Conservation (phyloP, 2,797 vertebrate genomes). For the Chaenodraco wilsoni region DNA sequence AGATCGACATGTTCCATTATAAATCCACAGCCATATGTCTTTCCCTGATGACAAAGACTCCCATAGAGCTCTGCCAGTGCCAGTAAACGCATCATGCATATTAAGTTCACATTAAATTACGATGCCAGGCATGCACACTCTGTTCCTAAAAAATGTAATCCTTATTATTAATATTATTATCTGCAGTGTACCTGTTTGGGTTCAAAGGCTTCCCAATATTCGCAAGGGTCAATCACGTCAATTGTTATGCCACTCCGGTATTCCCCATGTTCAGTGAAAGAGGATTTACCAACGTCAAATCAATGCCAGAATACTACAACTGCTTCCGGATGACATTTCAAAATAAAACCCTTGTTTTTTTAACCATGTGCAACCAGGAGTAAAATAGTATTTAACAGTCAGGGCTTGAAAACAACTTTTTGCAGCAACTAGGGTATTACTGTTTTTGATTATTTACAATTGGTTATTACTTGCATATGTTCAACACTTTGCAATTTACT, state of each 20-base stretch:
- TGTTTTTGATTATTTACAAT: neutral
- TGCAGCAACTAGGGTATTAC: too few species aligned
- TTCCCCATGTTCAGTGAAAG: constrained; percentile 35
- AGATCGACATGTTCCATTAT: neutral
- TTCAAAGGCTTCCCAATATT: constrained; percentile 33
- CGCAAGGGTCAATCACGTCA: constrained; percentile 49
- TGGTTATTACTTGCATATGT: neutral
- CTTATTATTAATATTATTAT: neutral
- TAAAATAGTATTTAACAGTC: neutral
- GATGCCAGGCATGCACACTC: neutral
- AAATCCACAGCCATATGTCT: constrained; percentile 22
- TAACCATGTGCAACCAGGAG: too few species aligned
- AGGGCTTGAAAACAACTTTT: neutral
- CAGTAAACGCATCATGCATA: constrained; percentile 22
- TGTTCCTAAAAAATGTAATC: neutral
- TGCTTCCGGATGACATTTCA: constrained; percentile 60
- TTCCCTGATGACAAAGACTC: constrained; percentile 44
- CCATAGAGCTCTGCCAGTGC: constrained; percentile 17
- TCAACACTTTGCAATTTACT: neutral
- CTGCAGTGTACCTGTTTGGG: constrained; percentile 64
- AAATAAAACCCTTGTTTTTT: constrained; percentile 57
- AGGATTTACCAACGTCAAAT: constrained; percentile 31
- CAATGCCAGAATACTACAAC: rapidly evolving
- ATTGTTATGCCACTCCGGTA: constrained; percentile 28
- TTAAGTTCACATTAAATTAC: neutral